A percentile compares a stretch with the other conserved stretches of the same genome.
These are phyloP conservation scores for Beris chalybata DNA, from an alignment of 2,888 invertebrate genomes.

Conservation along the genomic window DNA sequence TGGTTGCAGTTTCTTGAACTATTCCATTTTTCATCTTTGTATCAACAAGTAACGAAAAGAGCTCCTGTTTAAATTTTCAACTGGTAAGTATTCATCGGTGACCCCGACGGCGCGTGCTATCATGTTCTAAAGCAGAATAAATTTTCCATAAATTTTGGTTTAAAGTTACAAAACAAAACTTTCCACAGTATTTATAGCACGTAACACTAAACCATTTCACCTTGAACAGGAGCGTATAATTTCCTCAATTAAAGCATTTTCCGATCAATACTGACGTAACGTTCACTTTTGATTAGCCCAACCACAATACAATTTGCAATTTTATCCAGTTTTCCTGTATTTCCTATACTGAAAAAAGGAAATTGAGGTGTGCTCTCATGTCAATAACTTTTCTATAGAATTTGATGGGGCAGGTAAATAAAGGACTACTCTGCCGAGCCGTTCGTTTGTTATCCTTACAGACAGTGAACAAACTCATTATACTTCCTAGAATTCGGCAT, in stretches of 20 bases:
- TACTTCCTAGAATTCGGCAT: too few relatives aligned
- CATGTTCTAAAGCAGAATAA: too few relatives aligned
- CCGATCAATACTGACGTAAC: constrained; percentile 12
- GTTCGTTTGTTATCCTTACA: not conserved
- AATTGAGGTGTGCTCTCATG: constrained; percentile 21
- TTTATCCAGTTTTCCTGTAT: constrained; percentile 9
- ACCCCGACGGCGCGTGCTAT: too few relatives aligned
- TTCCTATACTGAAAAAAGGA: constrained; percentile 9
- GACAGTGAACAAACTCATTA: not conserved
- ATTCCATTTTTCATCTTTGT: too few relatives aligned
- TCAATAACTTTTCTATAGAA: constrained; percentile 17
- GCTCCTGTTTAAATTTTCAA: too few relatives aligned
- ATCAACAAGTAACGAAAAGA: too few relatives aligned
- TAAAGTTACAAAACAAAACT: too few relatives aligned
- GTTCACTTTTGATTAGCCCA: constrained; percentile 13
- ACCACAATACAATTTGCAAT: constrained; percentile 14
- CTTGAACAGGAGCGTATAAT: not conserved
- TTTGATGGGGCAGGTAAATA: constrained; percentile 18
- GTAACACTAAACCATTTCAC: not conserved
- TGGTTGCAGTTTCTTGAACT: too few relatives aligned
- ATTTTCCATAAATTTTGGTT: too few relatives aligned
- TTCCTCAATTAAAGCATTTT: constrained; percentile 12
- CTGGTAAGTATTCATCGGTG: too few relatives aligned
- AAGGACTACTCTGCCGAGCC: not conserved
- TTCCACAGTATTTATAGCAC: too few relatives aligned